A percentile compares a stretch with the other conserved stretches of the same genome.
Conservation (phyloP, 2,888 invertebrate species). For the Yponomeuta plumbellus region DNA sequence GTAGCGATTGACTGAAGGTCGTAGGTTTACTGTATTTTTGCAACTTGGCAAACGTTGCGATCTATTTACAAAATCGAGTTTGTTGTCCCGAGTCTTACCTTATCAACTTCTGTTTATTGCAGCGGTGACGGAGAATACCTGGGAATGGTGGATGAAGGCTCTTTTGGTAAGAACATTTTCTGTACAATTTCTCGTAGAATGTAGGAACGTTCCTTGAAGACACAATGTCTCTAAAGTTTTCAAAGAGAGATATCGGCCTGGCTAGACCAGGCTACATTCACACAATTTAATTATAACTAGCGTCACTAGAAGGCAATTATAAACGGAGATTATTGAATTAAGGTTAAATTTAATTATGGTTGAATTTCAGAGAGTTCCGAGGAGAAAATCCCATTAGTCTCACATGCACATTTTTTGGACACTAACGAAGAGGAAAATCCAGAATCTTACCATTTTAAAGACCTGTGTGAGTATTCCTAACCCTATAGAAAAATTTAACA, state of each 20-base stretch:
- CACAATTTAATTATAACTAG: slow-evolving; percentile 39
- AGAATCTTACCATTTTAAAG: slow-evolving; percentile 54
- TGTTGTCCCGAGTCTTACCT: slow-evolving; percentile 26
- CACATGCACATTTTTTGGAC: slow-evolving; percentile 74
- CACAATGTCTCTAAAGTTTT: not conserved
- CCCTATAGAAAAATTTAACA: not conserved
- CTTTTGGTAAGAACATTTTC: slow-evolving; percentile 48
- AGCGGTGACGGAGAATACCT: slow-evolving; percentile 68
- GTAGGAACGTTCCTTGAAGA: too few relatives aligned
- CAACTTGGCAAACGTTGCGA: slow-evolving; percentile 53
- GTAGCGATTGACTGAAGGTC: slow-evolving; percentile 51
- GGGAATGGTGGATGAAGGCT: slow-evolving; percentile 63
- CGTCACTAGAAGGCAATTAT: slow-evolving; percentile 17
- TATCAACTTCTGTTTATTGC: slow-evolving; percentile 33
- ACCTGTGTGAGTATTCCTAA: slow-evolving; percentile 50
- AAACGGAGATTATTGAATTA: slow-evolving; percentile 38
- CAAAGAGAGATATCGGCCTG: not conserved
- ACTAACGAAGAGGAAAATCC: slow-evolving; percentile 62
- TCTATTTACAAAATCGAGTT: slow-evolving; percentile 27
- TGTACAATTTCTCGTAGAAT: too few relatives aligned
- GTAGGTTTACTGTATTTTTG: slow-evolving; percentile 45
- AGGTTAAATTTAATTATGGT: slow-evolving; percentile 28
- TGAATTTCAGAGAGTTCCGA: slow-evolving; percentile 55
- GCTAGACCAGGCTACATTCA: slow-evolving; percentile 11
- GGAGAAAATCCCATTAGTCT: slow-evolving; percentile 72